Evolutionary conservation across 2,888 invertebrate species (phyloP), one percentile per base, ranked within the genome.

Genomic region (Cryptops parisi): DNA sequence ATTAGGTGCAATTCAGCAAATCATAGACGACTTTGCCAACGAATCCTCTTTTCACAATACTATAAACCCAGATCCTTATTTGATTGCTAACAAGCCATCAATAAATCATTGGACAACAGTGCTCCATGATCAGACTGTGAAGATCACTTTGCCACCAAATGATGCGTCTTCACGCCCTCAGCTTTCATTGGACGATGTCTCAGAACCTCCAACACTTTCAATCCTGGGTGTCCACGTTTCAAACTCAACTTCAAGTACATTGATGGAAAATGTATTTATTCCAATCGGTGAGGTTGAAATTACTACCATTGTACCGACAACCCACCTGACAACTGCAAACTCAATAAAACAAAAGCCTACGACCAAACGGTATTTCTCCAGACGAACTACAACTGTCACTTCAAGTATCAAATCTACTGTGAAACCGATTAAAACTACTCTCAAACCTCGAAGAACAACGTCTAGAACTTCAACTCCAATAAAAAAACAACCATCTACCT

Each of bases 401-500:
- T 45, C 45, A 47, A 47, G 19, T 25, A 26, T 17, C n/a, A 26
- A 24, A 26, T 15, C 9, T 43, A 47, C 27, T 4, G 27, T 33
- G 1, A 24, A 26, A 26, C 24, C 22, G 33, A 25, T 19, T 15
- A 33, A 27, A 15, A 24, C 47, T 6, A 64, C 62, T 57, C 61
- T 55, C 2, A 57, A 58, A 41, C 52, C 41, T 15, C 41, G 45
- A 23, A 47, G 47, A 26, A 58, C 40, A 59, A 59, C 60, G 9
- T 44, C 57, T 50, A 57, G 54, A 3, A 62, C 53, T 5, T 61
- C 61, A 17, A 62, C 63, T 40, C 59, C 59, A 24, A 59, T 58
- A 27, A 61, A 60, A 23, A 54, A 62, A 2, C 52, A 48, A 23
- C 52, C 49, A 23, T 54, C 64, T 1, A 58, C 58, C n/a, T n/a